Base-by-base conservation (phyloP, 2,888 invertebrate genomes). In the Cecidostiba fungosa region DNA sequence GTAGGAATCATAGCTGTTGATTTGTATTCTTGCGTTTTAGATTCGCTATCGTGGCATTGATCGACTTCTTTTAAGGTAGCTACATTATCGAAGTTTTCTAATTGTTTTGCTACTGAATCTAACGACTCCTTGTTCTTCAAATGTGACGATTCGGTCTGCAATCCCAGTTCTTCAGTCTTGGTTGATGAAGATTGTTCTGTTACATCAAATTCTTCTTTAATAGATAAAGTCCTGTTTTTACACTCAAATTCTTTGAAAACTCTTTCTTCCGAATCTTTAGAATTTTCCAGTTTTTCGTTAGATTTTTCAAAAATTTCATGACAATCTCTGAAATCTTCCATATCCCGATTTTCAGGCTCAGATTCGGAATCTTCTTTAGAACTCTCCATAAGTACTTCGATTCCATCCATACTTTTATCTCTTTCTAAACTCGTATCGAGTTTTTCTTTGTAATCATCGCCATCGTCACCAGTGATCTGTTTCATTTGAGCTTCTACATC, bases 401-500 rank as follows among this genome's bases (percentile, higher is more conserved):
- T 92, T 0, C 92, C 93, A 74, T 93, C 93, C 89, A 93, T 91
- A 59, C 92, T 92, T 79, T 90, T 92, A 86, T 92, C 92, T 23
- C 89, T 91, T 26, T 93, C 93, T 0, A 90, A 89, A 26, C 89
- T 89, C 2, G 89, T 90, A 10, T 93, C 92, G 0, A 91, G 85
- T 66, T 93, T 93, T 39, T 92, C 92, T 82, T 92, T 92, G 81
- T 92, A 93, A 87, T 93, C 93, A 72, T 93, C 90, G 0, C 93
- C 93, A 54, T 93, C 93, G 72, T 93, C 93, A 0, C 93, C 93
- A 0, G 93, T 93, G 47, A 93, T 92, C 84, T 91, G 93, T 85
- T 92, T 93, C 92, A 93, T 93, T 78, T 93, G 93, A 3, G 93
- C 93, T 82, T 93, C 93, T 3, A 93, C 92, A 69, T 93, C 93